Percentiles rank a stretch among this genome's conserved stretches.
Conservation (phyloP, 2,797 vertebrate genomes). For the Leptodactylus fallax region DNA sequence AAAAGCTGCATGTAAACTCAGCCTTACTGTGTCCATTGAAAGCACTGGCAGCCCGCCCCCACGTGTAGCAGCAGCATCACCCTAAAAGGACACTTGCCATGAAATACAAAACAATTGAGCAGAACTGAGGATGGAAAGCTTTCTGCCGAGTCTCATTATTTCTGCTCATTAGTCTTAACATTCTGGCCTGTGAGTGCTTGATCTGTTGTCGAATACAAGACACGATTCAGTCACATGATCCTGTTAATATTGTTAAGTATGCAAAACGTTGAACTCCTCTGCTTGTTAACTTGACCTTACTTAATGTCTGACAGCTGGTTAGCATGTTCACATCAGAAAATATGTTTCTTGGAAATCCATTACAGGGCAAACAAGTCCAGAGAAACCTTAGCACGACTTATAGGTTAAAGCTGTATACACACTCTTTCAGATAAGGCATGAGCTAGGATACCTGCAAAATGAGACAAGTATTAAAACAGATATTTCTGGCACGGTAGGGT, state of each 20-base stretch:
- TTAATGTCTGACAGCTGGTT: slow-evolving; percentile 27
- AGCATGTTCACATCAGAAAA: slow-evolving; percentile 43
- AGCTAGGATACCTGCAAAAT: background rate
- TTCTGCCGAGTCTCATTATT: background rate
- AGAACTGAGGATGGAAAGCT: background rate
- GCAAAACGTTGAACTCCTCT: slow-evolving; percentile 3
- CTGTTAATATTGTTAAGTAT: slow-evolving; percentile 5
- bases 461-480: no score
- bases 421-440: background rate
- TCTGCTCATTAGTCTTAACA: background rate
- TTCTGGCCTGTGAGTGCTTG: background rate
- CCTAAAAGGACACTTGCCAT: background rate
- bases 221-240: background rate
- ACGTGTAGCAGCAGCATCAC: no score
- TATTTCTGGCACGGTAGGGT: no score
- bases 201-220: background rate
- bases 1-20: no score
- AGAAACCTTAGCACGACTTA: slow-evolving; percentile 51
- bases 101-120: background rate
- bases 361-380: slow-evolving; percentile 48
- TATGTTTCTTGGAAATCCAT: slow-evolving; percentile 65
- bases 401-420: background rate
- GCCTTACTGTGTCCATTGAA: no score
- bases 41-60: no score
- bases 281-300: slow-evolving; percentile 54